Conservation (phyloP, 2,113 vertebrate species). For the Plestiodon gilberti region DNA sequence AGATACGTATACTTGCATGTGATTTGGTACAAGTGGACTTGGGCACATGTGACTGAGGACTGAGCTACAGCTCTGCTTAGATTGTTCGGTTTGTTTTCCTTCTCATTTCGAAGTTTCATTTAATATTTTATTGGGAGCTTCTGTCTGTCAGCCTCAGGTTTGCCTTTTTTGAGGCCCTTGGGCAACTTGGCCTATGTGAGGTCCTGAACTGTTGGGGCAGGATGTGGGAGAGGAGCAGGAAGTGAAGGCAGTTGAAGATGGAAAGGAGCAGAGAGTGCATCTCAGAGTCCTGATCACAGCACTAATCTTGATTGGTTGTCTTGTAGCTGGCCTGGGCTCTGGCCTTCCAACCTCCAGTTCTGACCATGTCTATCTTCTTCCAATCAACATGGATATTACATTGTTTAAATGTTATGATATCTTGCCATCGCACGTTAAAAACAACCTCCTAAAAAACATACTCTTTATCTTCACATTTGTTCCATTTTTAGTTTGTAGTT, state of each 20-base stretch:
- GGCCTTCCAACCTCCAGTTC: neutral
- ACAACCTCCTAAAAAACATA: neutral
- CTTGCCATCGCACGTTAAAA: constrained; percentile 24
- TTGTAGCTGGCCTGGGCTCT: neutral
- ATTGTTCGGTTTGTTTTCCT: neutral
- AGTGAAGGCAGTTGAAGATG: no score
- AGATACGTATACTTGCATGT: neutral
- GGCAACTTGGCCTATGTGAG: no score
- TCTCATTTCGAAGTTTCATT: neutral
- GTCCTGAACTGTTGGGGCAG: no score
- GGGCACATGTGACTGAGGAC: neutral
- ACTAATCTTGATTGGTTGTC: neutral
- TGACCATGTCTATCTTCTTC: neutral
- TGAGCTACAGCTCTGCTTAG: neutral
- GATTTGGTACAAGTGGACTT: neutral
- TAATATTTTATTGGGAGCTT: neutral
- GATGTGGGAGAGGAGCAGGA: neutral
- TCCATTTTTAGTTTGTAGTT: constrained; percentile 53
- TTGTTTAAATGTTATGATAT: neutral
- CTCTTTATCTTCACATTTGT: constrained; percentile 44
- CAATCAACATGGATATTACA: neutral
- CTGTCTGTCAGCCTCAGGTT: neutral
- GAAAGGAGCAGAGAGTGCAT: neutral
- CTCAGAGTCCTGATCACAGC: neutral
- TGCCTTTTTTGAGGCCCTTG: neutral